Percentiles rank a stretch among this genome's conserved stretches.
Evolutionary conservation across 2,113 vertebrate species (phyloP).

Genomic region (Antechinus flavipes): DNA sequence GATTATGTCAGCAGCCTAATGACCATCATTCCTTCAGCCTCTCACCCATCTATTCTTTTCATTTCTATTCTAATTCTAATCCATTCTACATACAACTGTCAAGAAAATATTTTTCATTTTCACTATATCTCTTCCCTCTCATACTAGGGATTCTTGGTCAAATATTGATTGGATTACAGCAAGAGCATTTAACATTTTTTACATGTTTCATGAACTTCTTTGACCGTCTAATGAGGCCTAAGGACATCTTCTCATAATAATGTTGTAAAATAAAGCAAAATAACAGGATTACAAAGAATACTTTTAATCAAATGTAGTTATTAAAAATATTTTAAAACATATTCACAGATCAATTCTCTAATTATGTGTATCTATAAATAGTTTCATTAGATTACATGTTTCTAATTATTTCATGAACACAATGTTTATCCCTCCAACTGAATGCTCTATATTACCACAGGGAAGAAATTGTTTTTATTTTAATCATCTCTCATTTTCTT

Average conservation of each 20-base stretch:
- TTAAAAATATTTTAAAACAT: not conserved
- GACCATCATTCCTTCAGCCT: not conserved
- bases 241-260: not conserved
- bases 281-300: not conserved
- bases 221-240: not conserved
- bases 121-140: not conserved
- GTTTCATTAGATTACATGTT: not conserved
- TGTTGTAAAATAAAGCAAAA: not conserved
- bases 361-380: not conserved
- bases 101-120: not conserved
- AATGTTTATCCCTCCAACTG: not conserved
- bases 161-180: not conserved
- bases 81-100: not conserved
- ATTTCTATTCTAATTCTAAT: not conserved
- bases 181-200: not conserved
- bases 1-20: too few species aligned
- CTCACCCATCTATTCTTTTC: too few species aligned
- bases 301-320: not conserved
- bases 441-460: not conserved
- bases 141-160: not conserved
- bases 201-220: not conserved
- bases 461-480: not conserved
- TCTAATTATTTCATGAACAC: not conserved
- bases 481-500: not conserved
- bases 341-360: not conserved